These are phyloP conservation scores for Etheostoma nigrum DNA, from an alignment of 2,797 vertebrate genomes.

Conservation along the genomic window DNA sequence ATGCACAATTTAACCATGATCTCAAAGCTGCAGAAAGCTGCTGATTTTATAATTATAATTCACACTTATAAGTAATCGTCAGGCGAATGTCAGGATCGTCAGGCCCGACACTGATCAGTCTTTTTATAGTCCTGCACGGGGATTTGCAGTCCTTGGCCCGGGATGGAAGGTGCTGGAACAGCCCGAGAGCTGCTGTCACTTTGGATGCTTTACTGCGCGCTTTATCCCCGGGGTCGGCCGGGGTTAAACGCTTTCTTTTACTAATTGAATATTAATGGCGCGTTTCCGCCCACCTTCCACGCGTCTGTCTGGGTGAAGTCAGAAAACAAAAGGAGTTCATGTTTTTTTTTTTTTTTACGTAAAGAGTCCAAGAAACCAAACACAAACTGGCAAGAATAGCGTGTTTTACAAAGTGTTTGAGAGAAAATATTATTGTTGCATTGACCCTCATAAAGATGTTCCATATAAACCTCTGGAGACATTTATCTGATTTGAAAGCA, in stretches of 20 bases:
- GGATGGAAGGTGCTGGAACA: slow-evolving; percentile 13
- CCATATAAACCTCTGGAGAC: background rate
- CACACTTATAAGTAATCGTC: background rate
- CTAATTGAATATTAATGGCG: slow-evolving; percentile 62
- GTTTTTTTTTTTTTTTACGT: background rate
- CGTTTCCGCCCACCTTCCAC: slow-evolving; percentile 26
- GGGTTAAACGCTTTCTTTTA: slow-evolving; percentile 42
- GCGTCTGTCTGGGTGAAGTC: background rate
- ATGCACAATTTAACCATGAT: background rate
- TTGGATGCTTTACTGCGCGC: slow-evolving; percentile 8
- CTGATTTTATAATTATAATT: background rate
- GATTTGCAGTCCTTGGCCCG: background rate
- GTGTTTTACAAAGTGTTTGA: background rate
- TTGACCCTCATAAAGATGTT: background rate
- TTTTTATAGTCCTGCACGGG: background rate
- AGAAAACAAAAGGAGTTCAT: background rate
- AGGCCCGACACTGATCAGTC: background rate
- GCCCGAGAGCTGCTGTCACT: slow-evolving; percentile 24
- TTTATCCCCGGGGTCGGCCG: slow-evolving; percentile 37
- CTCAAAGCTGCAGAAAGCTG: background rate
- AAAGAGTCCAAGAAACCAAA: background rate
- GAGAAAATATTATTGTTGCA: background rate
- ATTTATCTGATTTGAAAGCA: background rate
- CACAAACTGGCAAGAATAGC: background rate
- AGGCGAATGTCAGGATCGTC: background rate